phyloP scores from a whole-genome alignment of 2,113 vertebrate species.

The Nothoprocta perdicaria region DNA sequence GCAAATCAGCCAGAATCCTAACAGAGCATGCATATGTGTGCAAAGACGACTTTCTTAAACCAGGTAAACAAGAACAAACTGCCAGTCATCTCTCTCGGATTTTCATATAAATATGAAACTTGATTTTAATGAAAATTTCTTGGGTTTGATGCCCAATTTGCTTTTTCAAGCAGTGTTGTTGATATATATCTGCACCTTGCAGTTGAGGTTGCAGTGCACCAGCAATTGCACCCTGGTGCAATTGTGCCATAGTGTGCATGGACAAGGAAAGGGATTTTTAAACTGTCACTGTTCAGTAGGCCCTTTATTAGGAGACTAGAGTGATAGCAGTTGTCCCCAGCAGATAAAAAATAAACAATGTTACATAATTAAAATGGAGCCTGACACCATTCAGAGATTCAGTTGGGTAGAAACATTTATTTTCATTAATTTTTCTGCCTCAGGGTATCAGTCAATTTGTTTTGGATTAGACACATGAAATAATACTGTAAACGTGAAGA shows the following conservation, averaged over 20 bases:
- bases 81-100: not conserved
- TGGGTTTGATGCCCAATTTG: not conserved
- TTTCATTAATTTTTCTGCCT: slow-evolving; percentile 5
- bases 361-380: not conserved
- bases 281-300: not conserved
- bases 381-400: not conserved
- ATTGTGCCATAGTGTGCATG: not conserved
- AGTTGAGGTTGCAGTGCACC: not conserved
- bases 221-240: not conserved
- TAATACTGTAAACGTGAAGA: not conserved
- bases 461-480: not conserved
- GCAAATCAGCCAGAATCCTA: not conserved
- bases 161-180: not conserved
- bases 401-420: not conserved
- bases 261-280: not conserved
- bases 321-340: not conserved
- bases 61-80: not conserved
- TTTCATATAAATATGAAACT: not conserved
- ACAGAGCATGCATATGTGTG: not conserved
- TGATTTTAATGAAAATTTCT: not conserved
- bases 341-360: not conserved
- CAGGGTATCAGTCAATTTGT: not conserved
- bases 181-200: not conserved
- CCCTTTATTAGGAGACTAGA: not conserved
- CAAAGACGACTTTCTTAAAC: not conserved